Evolutionary conservation across 2,113 vertebrate genomes (phyloP), one percentile per base, ranked within the genome.

Genomic region (Calypte anna): DNA sequence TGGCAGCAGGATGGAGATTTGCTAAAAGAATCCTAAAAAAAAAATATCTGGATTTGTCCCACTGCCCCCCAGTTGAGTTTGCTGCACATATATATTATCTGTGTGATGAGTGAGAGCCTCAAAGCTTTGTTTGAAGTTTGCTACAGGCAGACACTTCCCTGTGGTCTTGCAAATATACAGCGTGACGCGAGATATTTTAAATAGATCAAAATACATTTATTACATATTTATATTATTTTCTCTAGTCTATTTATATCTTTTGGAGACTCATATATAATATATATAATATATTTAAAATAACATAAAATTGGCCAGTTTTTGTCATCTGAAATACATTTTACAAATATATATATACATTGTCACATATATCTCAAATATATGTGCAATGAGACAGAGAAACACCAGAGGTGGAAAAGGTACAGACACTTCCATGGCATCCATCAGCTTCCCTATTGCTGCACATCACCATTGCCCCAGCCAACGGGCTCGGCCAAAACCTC

Each of bases 151-250:
- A 38, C 72, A 48, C 22, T 88, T 93, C 82, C 53, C 78, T 85
- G 3, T 23, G 62, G 72, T 58, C 90, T 93, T 90, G 73, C 88
- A 97, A 95, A 95, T 64, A 97, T 43, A 97, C 78, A 94, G 79
- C 94, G 89, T 15, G 48, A 97, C 94, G 83, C 90, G 1, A 83
- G 59, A 7, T 91, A 75, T 75, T 96, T 97, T 97, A 96, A 97
- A 97, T 97, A 97, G 96, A 97, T 97, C 97, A 97, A 97, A 97
- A 97, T 97, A 96, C 97, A 97, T 97, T 97, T 97, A 97, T 97
- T 97, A 97, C 95, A 97, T 96, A 95, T 97, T 97, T 97, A 96
- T 95, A 96, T 96, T 86, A 22, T 96, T 72, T 93, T 88, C 96
- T 97, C 96, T 97, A 97, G 91, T 95, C 95, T 96, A 97, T 97